Conservation (phyloP, 1,140 invertebrate genomes). For the Drosophila tristis region DNA sequence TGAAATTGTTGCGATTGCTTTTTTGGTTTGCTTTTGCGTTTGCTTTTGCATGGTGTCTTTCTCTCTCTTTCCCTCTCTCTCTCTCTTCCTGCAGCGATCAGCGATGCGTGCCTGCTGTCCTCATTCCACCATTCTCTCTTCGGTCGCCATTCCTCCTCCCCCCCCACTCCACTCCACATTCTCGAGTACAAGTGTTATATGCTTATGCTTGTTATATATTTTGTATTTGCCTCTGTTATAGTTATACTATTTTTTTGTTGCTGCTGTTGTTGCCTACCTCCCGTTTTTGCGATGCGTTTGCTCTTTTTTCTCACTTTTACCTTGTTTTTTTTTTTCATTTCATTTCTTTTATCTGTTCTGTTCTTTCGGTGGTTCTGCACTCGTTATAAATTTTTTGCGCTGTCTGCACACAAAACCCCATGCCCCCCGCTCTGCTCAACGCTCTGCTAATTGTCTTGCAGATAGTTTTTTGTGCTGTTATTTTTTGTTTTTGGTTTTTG, state of each 20-base stretch:
- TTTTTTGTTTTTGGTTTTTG: slow-evolving; percentile 14
- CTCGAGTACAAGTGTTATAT: slow-evolving; percentile 68
- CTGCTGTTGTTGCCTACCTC: slow-evolving; percentile 2
- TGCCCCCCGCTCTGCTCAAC: background rate
- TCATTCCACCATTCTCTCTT: background rate
- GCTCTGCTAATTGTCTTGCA: slow-evolving; percentile 52
- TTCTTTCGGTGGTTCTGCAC: slow-evolving; percentile 44
- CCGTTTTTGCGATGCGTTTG: slow-evolving; percentile 68
- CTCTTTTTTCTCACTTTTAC: slow-evolving; percentile 62
- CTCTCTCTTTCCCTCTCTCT: background rate
- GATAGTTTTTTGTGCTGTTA: slow-evolving; percentile 32
- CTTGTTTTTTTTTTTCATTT: slow-evolving; percentile 23
- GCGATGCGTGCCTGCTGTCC: background rate
- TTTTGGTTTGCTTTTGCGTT: slow-evolving; percentile 8
- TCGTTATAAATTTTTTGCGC: slow-evolving; percentile 50
- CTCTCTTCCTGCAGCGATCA: too few species aligned
- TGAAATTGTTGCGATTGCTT: background rate
- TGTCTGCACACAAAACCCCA: slow-evolving; percentile 2
- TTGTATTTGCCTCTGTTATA: slow-evolving; percentile 40
- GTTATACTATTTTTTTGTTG: slow-evolving; percentile 15
- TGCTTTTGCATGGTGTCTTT: slow-evolving; percentile 9
- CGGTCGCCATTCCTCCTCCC: background rate
- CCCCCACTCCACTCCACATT: slow-evolving; percentile 14
- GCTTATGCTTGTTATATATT: slow-evolving; percentile 31
- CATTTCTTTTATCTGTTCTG: slow-evolving; percentile 4